Evolutionary conservation across 2,797 vertebrate genomes (phyloP), one percentile per base, ranked within the genome.

Genomic region (Aulostomus chinensis): DNA sequence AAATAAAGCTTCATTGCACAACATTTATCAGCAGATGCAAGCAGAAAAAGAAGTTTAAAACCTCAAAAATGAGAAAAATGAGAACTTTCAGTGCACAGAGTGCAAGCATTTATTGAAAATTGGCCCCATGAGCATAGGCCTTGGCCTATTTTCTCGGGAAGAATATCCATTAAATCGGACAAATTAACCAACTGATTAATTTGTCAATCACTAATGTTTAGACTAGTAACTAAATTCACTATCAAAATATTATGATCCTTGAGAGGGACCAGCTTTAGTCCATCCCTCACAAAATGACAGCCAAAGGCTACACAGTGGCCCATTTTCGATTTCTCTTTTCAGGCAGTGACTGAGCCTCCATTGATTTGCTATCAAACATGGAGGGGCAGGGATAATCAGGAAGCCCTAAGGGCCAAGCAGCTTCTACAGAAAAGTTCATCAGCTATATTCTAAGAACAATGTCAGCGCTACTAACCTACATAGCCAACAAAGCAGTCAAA

Each of bases 361-460:
- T 89, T 82, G 88, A 91, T 88, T 84, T 80, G 57, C 73, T 68
- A 78, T 85, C 83, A 77, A 51, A 73, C 56, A 65, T 48, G 34
- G 69, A 73, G 55, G 62, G 54, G 50, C 58, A 67, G 53, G 70
- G 73, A 85, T 80, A 89, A 85, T 81, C 84, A 77, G 62, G 61
- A 42, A 32, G 38, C 56, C 76, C 70, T 1, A 5, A 55, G 68
- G 78, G 74, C 39, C 40, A 24, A 34, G 49, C 64, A 51, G 52
- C 37, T 69, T 75, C 54, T 52, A 53, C 64, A 61, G 62, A 59
- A 69, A 84, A 55, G 53, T 50, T 76, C 62, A 68, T 80, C 69
- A 66, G 45, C 61, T 65, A 49, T 32, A 71, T 37, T 55, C 30
- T 61, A 32, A 54, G 31, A 65, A 65, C 53, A 73, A 71, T 57